Conservation (phyloP, 2,888 invertebrate genomes). For the Laothoe populi region DNA sequence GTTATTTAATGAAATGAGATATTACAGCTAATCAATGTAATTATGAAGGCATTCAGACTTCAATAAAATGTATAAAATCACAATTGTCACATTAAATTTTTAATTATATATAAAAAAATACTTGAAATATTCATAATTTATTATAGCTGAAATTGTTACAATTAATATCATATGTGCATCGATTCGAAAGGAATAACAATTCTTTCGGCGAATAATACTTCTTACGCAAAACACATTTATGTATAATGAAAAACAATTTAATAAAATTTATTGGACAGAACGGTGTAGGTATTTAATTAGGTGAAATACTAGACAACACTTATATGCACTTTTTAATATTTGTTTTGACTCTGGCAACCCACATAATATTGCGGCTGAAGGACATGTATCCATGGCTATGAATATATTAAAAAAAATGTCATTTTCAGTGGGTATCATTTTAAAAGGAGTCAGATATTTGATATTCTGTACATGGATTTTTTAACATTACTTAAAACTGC, state of each 20-base stretch:
- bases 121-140: too few relatives aligned
- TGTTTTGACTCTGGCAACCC: not conserved
- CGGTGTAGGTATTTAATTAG: not conserved
- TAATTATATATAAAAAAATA: too few relatives aligned
- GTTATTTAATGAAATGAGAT: not conserved
- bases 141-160: too few relatives aligned
- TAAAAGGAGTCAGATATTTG: too few relatives aligned
- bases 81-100: too few relatives aligned
- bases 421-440: too few relatives aligned
- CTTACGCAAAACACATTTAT: not conserved
- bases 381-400: too few relatives aligned
- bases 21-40: not conserved
- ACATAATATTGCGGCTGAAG: not conserved
- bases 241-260: not conserved
- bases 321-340: slow-evolving; percentile 14
- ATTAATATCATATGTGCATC: not conserved
- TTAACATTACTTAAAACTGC: not conserved
- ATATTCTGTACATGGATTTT: too few relatives aligned
- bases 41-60: not conserved
- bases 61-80: too few relatives aligned
- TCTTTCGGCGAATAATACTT: not conserved
- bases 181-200: not conserved
- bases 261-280: slow-evolving; percentile 7
- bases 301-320: not conserved
- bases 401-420: too few relatives aligned